Evolutionary conservation across 2,797 vertebrate genomes (phyloP), one percentile per base, ranked within the genome.

Genomic region (Pipistrellus nathusii): DNA sequence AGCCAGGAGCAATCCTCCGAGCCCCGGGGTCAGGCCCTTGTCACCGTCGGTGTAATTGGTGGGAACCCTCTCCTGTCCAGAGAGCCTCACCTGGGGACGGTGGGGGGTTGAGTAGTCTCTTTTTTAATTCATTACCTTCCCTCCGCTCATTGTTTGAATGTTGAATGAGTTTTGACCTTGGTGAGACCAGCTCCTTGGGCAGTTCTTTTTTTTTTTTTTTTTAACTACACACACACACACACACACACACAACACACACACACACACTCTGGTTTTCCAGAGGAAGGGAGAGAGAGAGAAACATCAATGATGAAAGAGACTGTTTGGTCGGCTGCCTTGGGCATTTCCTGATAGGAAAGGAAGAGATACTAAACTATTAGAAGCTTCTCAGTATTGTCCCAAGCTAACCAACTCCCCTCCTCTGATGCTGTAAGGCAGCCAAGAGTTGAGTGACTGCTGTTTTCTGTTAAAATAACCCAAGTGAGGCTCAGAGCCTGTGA

Each of bases 1-100:
- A 76, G 59, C 55, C 25, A 91, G n/a, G 38, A 82, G 0, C 51
- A 25, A 6, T 91, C 57, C 48, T 51, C 76, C 15, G 32, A 86
- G 21, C 44, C 12, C 55, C 69, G 59, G 38, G 88, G n/a, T 82
- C 55, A 86, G 87, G 32, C 75, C 88, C 51, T 68, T 80, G 44
- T 86, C 94, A 68, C 41, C 46, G 76, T 80, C 8, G 27, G 35
- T 76, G 93, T 83, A 46, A 73, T 90, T 95, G 64, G 73, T 92
- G 55, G 80, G 82, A 93, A 93, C 8, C 46, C 83, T 35, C 82
- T 82, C 25, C 82, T 51, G 25, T 88, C 41, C 90, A 10, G 76
- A n/a, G 91, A n/a, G 91, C 23, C 73, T 81, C 35, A 9, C 46
- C n/a, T n/a, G n/a, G n/a, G n/a, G n/a, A n/a, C n/a, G n/a, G n/a